phyloP scores from a whole-genome alignment of 2,797 vertebrate species.

The Tapirus indicus region DNA sequence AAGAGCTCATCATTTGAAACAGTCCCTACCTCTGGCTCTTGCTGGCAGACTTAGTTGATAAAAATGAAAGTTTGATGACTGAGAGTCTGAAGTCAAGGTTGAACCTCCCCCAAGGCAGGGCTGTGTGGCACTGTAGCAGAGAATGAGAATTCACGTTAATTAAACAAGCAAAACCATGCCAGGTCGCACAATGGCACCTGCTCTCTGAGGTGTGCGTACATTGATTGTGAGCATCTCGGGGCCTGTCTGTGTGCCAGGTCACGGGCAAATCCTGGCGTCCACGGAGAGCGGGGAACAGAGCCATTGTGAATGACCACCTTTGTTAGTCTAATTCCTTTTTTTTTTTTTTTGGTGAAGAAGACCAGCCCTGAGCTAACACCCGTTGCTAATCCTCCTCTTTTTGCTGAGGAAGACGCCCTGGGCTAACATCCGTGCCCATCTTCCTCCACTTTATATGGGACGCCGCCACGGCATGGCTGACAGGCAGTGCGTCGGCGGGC shows the following conservation, averaged over 20 bases:
- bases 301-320: not conserved
- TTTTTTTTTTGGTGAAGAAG: too few species aligned
- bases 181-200: not conserved
- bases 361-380: too few species aligned
- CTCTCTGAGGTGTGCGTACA: not conserved
- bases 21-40: not conserved
- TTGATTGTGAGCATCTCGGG: not conserved
- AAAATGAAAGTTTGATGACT: not conserved
- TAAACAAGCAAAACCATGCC: not conserved
- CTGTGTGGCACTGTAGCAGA: not conserved
- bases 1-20: not conserved
- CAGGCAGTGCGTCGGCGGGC: too few species aligned
- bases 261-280: rapidly evolving
- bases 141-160: not conserved
- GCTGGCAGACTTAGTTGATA: not conserved
- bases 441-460: too few species aligned
- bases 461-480: too few species aligned
- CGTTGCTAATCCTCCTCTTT: too few species aligned
- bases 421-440: too few species aligned
- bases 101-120: not conserved
- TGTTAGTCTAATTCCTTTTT: not conserved
- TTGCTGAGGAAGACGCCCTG: too few species aligned
- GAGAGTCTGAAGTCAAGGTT: not conserved
- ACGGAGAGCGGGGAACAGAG: not conserved
- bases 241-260: not conserved